phyloP scores from a whole-genome alignment of 2,113 vertebrate genomes.

The Eulemur rufifrons region DNA sequence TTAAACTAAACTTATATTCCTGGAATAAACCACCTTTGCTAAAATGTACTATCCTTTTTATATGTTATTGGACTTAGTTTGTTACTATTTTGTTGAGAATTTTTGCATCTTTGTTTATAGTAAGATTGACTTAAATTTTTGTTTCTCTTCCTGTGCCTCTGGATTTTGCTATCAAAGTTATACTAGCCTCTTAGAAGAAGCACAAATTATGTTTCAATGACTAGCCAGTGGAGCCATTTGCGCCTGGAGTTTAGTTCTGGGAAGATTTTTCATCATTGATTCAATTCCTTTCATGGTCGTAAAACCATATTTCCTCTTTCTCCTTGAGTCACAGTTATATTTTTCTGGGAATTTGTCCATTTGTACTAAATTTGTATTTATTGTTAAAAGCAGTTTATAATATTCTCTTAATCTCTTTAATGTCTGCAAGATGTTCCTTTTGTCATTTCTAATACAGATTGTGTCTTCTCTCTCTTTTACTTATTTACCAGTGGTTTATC shows the following conservation, averaged over 20 bases:
- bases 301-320: slow-evolving; percentile 60
- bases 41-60: background rate
- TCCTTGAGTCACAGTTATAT: slow-evolving; percentile 55
- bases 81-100: background rate
- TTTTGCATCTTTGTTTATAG: slow-evolving; percentile 43
- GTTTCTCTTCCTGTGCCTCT: background rate
- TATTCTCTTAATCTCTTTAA: slow-evolving; percentile 43
- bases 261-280: slow-evolving; percentile 50
- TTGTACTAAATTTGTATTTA: slow-evolving; percentile 55
- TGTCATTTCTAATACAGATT: background rate
- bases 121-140: background rate
- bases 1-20: background rate
- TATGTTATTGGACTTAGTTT: slow-evolving; percentile 22
- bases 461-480: background rate
- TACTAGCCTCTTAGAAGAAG: slow-evolving; percentile 5
- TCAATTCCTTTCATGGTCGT: slow-evolving; percentile 49
- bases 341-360: slow-evolving; percentile 68
- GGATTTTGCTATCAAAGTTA: slow-evolving; percentile 3
- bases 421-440: slow-evolving; percentile 44
- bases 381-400: slow-evolving; percentile 39
- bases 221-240: background rate
- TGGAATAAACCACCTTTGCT: slow-evolving; percentile 2
- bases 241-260: background rate
- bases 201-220: background rate
- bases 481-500: background rate